Evolutionary conservation across 1,140 invertebrate species (phyloP).

Genomic region (Cecropterus lyciades): DNA sequence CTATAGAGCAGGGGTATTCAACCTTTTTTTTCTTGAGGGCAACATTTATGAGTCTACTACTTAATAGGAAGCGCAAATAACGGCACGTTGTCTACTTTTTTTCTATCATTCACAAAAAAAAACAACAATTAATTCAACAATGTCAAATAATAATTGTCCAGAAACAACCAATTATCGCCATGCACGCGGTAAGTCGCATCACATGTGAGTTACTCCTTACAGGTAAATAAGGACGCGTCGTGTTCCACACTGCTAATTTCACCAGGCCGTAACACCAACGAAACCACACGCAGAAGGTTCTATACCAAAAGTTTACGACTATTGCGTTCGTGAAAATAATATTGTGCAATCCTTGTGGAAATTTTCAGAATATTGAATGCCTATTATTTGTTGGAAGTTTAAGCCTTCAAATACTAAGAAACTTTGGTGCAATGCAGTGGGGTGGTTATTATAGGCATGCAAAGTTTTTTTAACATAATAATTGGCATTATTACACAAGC

Average conservation of each 20-base stretch:
- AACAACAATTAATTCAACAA: neutral
- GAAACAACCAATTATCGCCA: too few species aligned
- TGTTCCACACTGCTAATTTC: too few species aligned
- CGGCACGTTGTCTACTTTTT: neutral
- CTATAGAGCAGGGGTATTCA: conserved; percentile 28
- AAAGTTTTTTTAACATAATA: neutral
- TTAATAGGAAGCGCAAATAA: neutral
- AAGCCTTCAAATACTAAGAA: conserved; percentile 14
- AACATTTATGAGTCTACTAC: conserved; percentile 2
- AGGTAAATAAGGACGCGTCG: too few species aligned
- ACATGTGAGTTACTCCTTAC: too few species aligned
- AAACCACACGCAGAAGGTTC: too few species aligned
- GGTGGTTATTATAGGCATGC: conserved; percentile 4
- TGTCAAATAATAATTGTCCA: neutral
- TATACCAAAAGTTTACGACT: too few species aligned
- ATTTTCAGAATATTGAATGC: neutral
- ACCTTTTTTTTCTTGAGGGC: conserved; percentile 26
- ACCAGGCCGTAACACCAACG: too few species aligned
- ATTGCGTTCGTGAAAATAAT: too few species aligned
- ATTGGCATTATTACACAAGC: conserved; percentile 5
- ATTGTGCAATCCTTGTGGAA: too few species aligned
- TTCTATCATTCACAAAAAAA: neutral
- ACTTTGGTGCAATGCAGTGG: conserved; percentile 27
- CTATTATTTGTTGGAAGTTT: neutral
- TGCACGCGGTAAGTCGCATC: too few species aligned